Conservation (phyloP, 2,888 invertebrate species). For the Sphaerophoria rueppellii region DNA sequence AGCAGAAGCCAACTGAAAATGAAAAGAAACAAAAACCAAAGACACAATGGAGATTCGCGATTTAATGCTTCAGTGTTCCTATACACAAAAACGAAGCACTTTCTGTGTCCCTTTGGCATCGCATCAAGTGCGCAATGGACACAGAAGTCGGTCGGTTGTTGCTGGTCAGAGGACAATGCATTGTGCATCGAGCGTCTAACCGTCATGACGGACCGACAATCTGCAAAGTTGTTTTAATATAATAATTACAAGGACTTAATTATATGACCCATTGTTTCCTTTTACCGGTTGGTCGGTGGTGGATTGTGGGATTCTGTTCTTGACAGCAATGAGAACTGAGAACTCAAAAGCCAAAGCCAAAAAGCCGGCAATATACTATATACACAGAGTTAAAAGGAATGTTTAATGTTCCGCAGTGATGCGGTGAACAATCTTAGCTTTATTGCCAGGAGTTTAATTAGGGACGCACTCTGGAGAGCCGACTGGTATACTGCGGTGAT, state of each 20-base stretch:
- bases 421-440: conserved; percentile 40
- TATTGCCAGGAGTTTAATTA: conserved; percentile 64
- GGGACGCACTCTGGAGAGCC: conserved; percentile 25
- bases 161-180: conserved; percentile 57
- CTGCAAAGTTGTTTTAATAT: conserved; percentile 69
- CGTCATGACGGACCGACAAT: conserved; percentile 39
- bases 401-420: conserved; percentile 28
- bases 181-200: conserved; percentile 37
- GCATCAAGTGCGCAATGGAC: neutral
- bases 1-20: neutral
- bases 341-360: neutral
- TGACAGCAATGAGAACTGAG: conserved; percentile 10
- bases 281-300: conserved; percentile 32
- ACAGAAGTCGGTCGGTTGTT: conserved; percentile 12
- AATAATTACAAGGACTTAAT: conserved; percentile 73
- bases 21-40: conserved; percentile 30
- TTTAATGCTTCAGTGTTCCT: conserved; percentile 43
- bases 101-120: neutral
- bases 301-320: neutral
- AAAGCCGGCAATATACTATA: neutral
- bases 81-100: conserved; percentile 60
- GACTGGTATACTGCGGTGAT: conserved; percentile 1
- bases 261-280: conserved; percentile 73
- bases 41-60: conserved; percentile 49
- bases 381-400: conserved; percentile 27